phyloP scores from a whole-genome alignment of 2,113 vertebrate genomes.

The Cryptomyrus ogoouensis region DNA sequence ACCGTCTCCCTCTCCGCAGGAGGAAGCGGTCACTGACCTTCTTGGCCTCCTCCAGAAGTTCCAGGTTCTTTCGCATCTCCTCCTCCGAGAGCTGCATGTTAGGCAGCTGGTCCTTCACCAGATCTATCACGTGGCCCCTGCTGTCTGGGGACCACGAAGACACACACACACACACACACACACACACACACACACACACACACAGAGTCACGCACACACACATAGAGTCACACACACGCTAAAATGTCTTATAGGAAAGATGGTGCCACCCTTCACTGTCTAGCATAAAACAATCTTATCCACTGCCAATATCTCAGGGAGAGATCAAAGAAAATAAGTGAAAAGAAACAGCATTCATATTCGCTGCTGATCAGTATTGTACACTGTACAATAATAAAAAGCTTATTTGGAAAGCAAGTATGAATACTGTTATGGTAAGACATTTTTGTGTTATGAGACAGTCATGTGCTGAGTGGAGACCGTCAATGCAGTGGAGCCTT shows the following conservation, averaged over 20 bases:
- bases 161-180: slow-evolving; percentile 12
- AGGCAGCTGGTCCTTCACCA: slow-evolving; percentile 83
- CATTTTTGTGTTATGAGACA: neutral
- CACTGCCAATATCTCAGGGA: neutral
- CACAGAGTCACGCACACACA: neutral
- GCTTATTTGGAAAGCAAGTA: neutral
- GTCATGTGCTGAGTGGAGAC: neutral
- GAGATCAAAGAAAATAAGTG: neutral
- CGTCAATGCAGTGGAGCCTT: neutral
- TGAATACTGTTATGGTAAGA: neutral
- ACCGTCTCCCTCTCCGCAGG: slow-evolving; percentile 78
- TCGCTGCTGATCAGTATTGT: neutral
- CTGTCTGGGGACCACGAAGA: slow-evolving; percentile 61
- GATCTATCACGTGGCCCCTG: slow-evolving; percentile 80
- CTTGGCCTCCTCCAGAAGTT: slow-evolving; percentile 90
- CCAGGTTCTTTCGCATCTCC: slow-evolving; percentile 89
- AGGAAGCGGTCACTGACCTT: slow-evolving; percentile 86
- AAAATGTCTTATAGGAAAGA: neutral
- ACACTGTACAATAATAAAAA: neutral
- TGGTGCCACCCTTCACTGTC: neutral
- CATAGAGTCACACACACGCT: slow-evolving; percentile 12
- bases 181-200: neutral
- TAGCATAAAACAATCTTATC: neutral
- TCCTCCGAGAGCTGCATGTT: slow-evolving; percentile 88
- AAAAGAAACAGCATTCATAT: neutral